These are phyloP conservation scores for Tenthredo livida DNA, from an alignment of 2,888 invertebrate species.

Conservation along the genomic window DNA sequence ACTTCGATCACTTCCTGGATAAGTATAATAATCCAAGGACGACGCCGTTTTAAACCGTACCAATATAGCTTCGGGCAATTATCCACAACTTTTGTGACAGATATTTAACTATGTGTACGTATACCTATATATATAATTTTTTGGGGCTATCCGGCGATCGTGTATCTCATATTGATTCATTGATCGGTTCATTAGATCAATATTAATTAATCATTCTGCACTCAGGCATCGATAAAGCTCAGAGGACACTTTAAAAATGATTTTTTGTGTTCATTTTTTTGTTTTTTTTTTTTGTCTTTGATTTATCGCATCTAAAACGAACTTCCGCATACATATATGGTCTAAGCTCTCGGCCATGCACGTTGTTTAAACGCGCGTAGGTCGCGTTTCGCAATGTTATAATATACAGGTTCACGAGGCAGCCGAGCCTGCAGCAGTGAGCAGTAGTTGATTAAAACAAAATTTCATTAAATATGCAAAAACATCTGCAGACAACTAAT, in stretches of 20 bases:
- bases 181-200: not conserved
- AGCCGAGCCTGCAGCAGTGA: too few species aligned
- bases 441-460: conserved; percentile 26
- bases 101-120: not conserved
- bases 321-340: not conserved
- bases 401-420: not conserved
- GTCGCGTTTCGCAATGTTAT: not conserved
- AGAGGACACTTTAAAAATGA: too few species aligned
- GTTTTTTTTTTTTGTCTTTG: too few species aligned
- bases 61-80: not conserved
- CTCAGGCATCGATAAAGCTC: too few species aligned
- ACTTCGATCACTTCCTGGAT: not conserved
- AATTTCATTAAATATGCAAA: conserved; percentile 12
- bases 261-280: too few species aligned
- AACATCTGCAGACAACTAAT: not conserved
- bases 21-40: conserved; percentile 22
- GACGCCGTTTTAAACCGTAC: not conserved
- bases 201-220: not conserved
- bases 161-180: not conserved
- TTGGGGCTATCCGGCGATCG: not conserved
- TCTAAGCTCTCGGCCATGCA: not conserved
- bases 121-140: not conserved
- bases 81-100: not conserved
- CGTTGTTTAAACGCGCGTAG: not conserved
- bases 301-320: not conserved